Conservation (phyloP, 2,888 invertebrate species). For the Agonopterix subpropinquella region DNA sequence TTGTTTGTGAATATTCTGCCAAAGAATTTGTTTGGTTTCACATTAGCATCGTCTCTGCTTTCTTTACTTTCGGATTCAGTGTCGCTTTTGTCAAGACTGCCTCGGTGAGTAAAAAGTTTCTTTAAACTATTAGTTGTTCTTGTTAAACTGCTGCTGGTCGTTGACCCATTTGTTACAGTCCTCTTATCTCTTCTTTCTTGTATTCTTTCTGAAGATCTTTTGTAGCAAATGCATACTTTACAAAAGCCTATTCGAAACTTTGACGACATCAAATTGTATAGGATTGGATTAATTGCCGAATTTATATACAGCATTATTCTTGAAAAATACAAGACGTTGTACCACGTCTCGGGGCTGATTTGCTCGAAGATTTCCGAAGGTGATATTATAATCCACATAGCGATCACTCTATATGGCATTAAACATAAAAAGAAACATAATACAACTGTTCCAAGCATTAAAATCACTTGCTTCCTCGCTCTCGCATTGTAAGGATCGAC, state of each 20-base stretch:
- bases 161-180: constrained; percentile 77
- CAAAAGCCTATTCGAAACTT: constrained; percentile 90
- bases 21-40: constrained; percentile 38
- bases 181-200: constrained; percentile 59
- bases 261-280: constrained; percentile 95
- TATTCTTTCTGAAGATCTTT: constrained; percentile 47
- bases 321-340: constrained; percentile 88
- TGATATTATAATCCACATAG: constrained; percentile 87
- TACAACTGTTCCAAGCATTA: constrained; percentile 92
- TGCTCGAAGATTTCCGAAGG: constrained; percentile 80
- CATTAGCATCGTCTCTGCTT: constrained; percentile 35
- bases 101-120: constrained; percentile 64
- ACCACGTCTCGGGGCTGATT: constrained; percentile 86
- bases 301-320: constrained; percentile 92
- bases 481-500: constrained; percentile 82
- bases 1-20: constrained; percentile 51
- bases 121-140: constrained; percentile 76
- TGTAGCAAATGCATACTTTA: constrained; percentile 78
- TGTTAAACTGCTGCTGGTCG: constrained; percentile 76
- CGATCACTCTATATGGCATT: constrained; percentile 89
- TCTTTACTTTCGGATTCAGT: constrained; percentile 38
- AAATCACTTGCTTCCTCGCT: constrained; percentile 87
- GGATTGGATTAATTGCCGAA: constrained; percentile 92
- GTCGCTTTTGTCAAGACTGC: constrained; percentile 58
- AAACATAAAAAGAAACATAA: constrained; percentile 92